Percentiles rank a stretch among this genome's conserved stretches.
Conservation (phyloP, 2,113 vertebrate species). For the Nymphicus hollandicus region DNA sequence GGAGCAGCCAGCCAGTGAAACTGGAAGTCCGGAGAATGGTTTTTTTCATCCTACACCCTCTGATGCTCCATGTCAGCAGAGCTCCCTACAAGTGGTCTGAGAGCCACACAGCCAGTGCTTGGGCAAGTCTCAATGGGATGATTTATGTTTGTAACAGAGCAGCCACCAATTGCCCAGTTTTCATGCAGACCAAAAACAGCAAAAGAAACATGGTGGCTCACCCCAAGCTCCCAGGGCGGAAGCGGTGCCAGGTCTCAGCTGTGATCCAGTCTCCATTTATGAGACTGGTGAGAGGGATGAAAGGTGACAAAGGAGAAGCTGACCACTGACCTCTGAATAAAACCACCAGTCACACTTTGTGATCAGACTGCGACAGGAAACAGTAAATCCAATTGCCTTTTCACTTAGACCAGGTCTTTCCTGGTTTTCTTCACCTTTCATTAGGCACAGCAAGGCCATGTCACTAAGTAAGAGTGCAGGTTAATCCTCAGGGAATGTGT, state of each 20-base stretch:
- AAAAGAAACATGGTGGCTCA: not conserved
- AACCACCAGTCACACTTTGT: not conserved
- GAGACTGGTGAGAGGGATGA: not conserved
- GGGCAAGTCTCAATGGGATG: not conserved
- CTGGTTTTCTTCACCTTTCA: not conserved
- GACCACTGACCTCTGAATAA: not conserved
- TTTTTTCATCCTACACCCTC: not conserved
- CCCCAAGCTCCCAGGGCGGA: not conserved
- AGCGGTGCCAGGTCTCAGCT: not conserved
- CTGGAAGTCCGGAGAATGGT: accelerated
- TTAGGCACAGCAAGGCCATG: not conserved
- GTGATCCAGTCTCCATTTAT: not conserved
- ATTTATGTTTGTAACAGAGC: not conserved
- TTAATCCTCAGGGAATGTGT: not conserved
- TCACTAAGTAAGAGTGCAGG: not conserved
- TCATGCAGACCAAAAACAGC: not conserved
- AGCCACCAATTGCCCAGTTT: not conserved
- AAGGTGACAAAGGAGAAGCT: not conserved
- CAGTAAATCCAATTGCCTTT: not conserved
- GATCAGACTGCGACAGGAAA: not conserved
- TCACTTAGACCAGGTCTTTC: not conserved
- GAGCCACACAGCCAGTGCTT: accelerated
- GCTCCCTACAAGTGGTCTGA: accelerated
- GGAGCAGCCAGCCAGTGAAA: not conserved
- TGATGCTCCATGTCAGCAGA: not conserved